Base-by-base conservation (phyloP, 2,797 vertebrate genomes). In the Oryzias sinensis region DNA sequence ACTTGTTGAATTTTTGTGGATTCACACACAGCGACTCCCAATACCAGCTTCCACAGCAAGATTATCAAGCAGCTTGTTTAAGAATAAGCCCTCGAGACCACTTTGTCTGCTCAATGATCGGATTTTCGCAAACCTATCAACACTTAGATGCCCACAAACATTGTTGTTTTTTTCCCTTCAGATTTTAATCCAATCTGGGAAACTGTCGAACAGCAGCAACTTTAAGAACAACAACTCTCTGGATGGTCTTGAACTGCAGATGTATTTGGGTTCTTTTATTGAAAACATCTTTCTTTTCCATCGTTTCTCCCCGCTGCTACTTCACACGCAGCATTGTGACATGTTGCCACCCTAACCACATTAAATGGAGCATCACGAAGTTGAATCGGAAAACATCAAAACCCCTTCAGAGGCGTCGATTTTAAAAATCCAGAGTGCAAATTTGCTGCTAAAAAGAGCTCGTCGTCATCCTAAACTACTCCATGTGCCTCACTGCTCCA, bases 1-100 rank as follows among this genome's bases (percentile, higher is more conserved):
- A 59, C 29, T 22, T 65, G 56, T 44, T 68, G 45, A 61, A 65
- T 54, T 42, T 57, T 46, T 54, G 14, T 22, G 49, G 65, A 47
- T 43, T 49, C 18, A 47, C 22, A 7, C 17, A 65, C 18, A 59
- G 33, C n/a, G 24, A 4, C 37, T 49, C 20, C 41, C 40, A 60
- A 55, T 49, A 43, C 3, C 29, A 42, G 49, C 20, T 37, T 42
- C 37, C 37, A 27, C n/a, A 43, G 40, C 48, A 29, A 27, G 40
- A 63, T 33, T 45, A 33, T 24, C 18, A 45, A 45, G 44, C n/a
- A 9, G 15, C 5, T 15, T 18, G 3, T 49, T 55, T 49, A 29
- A 17, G 51, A 60, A 62, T 40, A 74, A 52, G 27, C 6, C 51
- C 42, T 7, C 40, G 4, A 42, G 41, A 56, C 43, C 1, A 5